A percentile compares a stretch with the other conserved stretches of the same genome.
Conservation (phyloP, 1,140 invertebrate genomes). For the Belonocnema kinseyi region DNA sequence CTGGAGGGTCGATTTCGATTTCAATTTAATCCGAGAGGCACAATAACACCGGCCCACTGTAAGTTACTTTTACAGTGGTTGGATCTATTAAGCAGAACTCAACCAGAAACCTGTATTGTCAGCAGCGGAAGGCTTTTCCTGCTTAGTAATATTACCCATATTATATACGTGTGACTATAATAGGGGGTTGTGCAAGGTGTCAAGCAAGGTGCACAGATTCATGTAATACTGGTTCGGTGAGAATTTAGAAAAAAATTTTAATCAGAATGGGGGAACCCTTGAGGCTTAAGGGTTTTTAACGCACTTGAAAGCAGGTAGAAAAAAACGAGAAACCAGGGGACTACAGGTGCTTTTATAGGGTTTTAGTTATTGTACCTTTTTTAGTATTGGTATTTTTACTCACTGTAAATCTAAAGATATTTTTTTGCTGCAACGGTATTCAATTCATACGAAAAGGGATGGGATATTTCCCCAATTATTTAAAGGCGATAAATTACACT, state of each 20-base stretch:
- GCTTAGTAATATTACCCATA: neutral
- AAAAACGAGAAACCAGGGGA: neutral
- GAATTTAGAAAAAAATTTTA: conserved; percentile 17
- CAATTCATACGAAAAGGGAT: too few species aligned
- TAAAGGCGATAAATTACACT: too few species aligned
- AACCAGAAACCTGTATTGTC: conserved; percentile 17
- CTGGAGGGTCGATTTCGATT: conserved; percentile 48
- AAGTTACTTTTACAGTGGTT: conserved; percentile 26
- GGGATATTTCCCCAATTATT: too few species aligned
- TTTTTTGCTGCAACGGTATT: too few species aligned
- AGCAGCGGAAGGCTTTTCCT: neutral
- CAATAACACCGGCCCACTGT: conserved; percentile 12
- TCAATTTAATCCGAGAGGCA: conserved; percentile 52
- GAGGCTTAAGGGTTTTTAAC: conserved; percentile 1
- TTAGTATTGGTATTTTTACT: too few species aligned
- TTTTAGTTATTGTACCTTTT: neutral
- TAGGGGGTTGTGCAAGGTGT: neutral
- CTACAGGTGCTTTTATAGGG: conserved; percentile 4
- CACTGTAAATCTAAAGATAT: too few species aligned
- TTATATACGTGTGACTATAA: conserved; percentile 5
- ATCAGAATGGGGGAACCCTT: conserved; percentile 14
- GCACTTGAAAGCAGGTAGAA: conserved; percentile 15
- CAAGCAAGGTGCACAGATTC: conserved; percentile 16
- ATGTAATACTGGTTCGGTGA: neutral
- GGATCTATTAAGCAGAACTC: neutral